Base-by-base conservation (phyloP, 2,797 vertebrate species). In the Triplophysa yarkandensis region DNA sequence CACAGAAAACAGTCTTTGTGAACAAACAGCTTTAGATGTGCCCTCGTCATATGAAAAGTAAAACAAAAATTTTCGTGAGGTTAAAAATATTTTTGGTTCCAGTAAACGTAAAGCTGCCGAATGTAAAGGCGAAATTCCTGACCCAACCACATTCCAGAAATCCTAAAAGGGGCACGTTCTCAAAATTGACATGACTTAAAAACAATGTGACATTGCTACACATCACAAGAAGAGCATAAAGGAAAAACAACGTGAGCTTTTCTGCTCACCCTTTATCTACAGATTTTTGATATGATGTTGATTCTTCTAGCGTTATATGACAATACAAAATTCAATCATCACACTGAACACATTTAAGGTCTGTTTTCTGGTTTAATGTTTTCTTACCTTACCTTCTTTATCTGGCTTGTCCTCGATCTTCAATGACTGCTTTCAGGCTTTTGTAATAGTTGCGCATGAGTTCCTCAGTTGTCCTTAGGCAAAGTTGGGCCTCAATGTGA, bases 401-500 rank as follows among this genome's bases (percentile, higher is more conserved):
- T 30, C 25, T 57, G 8, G 5, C 16, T 13, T 39, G 46, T 30
- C 50, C n/a, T 57, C 19, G 0, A 44, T 27, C n/a, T 25, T 46
- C 14, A 66, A 13, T n/a, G 34, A 32, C 4, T 14, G 14, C 41
- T 39, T 21, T 1, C 48, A 55, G 36, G 2, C 13, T 55, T 74
- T 28, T 65, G 55, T 71, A 14, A 34, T 25, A 43, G 62, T 13
- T 21, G 71, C 30, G 14, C 50, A 55, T 21, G 25, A 65, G 71
- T 23, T 46, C 19, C 48, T 64, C 60, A 72, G 16, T 64, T 66
- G 71, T 66, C 23, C 65, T 6, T 4, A 57, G 50, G n/a, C 27
- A 2, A 66, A 74, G 27, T 39, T 32, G 71, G 71, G 71, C 62
- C 62, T 57, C 71, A 23, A 25, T 19, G 23, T 65, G 36, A 55